phyloP scores from a whole-genome alignment of 2,797 vertebrate genomes.

The Arrhamphus sclerolepis region DNA sequence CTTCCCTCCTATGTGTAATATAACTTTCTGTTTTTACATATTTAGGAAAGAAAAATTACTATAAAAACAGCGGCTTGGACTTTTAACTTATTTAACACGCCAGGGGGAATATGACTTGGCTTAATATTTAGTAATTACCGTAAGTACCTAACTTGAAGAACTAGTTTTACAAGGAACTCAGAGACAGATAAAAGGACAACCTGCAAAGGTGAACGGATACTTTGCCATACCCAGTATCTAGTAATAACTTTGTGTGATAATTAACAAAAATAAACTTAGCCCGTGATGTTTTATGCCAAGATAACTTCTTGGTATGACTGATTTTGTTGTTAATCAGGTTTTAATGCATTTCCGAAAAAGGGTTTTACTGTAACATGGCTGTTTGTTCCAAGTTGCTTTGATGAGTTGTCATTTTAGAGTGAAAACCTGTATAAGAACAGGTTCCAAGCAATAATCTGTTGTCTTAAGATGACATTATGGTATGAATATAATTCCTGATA shows the following conservation, averaged over 20 bases:
- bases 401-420: background rate
- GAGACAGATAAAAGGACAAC: background rate
- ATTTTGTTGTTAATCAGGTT: background rate
- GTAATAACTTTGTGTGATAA: background rate
- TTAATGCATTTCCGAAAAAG: background rate
- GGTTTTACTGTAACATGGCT: background rate
- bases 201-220: too few species aligned
- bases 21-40: too few species aligned
- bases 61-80: too few species aligned
- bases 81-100: background rate
- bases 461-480: background rate
- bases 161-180: background rate
- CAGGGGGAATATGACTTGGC: background rate
- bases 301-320: background rate
- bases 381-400: background rate
- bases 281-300: too few species aligned
- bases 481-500: too few species aligned
- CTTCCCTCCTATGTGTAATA: too few species aligned
- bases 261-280: background rate
- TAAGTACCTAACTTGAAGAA: slow-evolving; percentile 19
- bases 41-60: too few species aligned
- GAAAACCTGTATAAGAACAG: background rate
- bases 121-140: slow-evolving; percentile 2
- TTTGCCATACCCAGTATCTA: background rate
- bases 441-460: background rate